Base-by-base conservation (phyloP, 2,888 invertebrate species). In the Melanotus villosus region DNA sequence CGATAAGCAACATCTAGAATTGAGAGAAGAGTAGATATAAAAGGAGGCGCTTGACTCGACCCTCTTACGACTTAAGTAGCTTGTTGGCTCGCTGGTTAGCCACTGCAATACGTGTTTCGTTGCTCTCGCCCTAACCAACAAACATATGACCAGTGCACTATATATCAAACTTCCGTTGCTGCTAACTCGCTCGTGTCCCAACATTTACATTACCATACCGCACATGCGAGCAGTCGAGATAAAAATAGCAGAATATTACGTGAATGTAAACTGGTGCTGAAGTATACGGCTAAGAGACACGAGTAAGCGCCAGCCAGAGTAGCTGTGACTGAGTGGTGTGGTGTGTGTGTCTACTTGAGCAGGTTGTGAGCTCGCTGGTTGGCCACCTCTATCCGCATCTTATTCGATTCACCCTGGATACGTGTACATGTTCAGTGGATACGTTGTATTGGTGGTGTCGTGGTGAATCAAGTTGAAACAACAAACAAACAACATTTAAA, bases 51-150 rank as follows among this genome's bases (percentile, higher is more conserved):
- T 79, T 77, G 73, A 77, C 75, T 73, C 72, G 70, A 59, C 73
- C 75, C 77, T 76, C 79, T 85, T 85, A 85, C 80, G 85, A 93
- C 91, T 96, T 96, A 87, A 97, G 93, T 84, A 98, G 93, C 89
- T 97, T 97, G 89, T 95, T 95, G 85, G 98, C 97, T 84, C 97
- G 92, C 89, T 97, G 95, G 89, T 98, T 98, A 84, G 98, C 98
- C 86, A 95, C 93, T 85, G 93, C 93, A 90, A 98, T 97, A 89
- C 97, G 93, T 83, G 94, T 93, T 90, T 97, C 95, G 89, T 98
- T 98, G 83, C 97, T 95, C 88, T 93, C 93, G 80, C 93, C 94
- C 92, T 92, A 89, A 81, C 80, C 81, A 83, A 83, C 80, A 82
- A 80, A 83, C 77, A 81, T 75, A 78, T 78, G 80, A 81, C 81